phyloP scores from a whole-genome alignment of 2,113 vertebrate genomes.

The Malaclemys terrapin region DNA sequence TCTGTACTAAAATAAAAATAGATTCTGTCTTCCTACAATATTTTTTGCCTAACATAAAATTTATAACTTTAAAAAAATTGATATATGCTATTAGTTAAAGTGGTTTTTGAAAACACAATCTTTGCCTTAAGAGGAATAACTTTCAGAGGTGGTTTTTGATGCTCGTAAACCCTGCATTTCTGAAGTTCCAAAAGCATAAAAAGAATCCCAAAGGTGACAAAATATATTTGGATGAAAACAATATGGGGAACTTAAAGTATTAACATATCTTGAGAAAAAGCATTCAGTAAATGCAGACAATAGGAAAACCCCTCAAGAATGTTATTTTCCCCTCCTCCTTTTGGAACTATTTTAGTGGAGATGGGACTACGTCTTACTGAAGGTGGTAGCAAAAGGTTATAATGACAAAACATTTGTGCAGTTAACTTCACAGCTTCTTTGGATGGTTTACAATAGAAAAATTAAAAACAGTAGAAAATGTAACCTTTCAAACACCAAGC shows the following conservation, averaged over 20 bases:
- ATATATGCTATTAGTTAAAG: constrained; percentile 34
- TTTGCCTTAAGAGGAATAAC: background rate
- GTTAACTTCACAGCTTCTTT: background rate
- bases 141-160: background rate
- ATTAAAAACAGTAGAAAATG: background rate
- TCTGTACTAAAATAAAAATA: constrained; percentile 64
- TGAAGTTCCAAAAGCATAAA: background rate
- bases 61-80: constrained; percentile 36
- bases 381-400: background rate
- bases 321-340: background rate
- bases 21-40: constrained; percentile 48
- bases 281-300: background rate
- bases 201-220: background rate
- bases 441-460: background rate
- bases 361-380: background rate
- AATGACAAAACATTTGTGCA: background rate
- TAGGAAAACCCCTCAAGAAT: background rate
- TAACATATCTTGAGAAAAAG: background rate
- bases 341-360: background rate
- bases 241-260: background rate
- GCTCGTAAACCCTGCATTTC: background rate
- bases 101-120: background rate
- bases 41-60: constrained; percentile 67
- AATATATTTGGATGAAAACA: background rate
- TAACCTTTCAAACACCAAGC: background rate